Evolutionary conservation across 2,113 vertebrate genomes (phyloP), one percentile per base, ranked within the genome.

Genomic region (Ciconia maguari): DNA sequence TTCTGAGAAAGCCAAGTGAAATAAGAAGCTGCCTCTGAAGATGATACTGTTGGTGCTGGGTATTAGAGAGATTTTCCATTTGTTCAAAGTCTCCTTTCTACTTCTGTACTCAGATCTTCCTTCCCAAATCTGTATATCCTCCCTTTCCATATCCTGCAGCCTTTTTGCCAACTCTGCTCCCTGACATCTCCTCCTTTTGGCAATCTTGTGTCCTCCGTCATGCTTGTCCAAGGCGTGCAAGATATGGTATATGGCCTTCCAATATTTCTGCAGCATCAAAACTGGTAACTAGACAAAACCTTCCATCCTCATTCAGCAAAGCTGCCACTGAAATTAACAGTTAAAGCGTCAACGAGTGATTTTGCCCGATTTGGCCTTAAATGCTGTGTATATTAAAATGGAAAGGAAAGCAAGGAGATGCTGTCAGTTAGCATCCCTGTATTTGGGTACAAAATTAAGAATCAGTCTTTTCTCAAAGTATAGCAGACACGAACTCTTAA

Each of bases 1-100:
- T 93, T 92, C 87, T 94, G 80, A 94, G 74, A 92, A 92, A 93
- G 80, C 61, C 87, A 77, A 51, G 54, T 74, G 77, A 94, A 95
- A 88, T 85, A 87, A 95, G 83, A 79, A 92, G 54, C 83, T 90
- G 66, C 25, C 29, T 94, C 90, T 89, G 79, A 86, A 75, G 76
- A 51, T 51, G 83, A 71, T 57, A 41, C 54, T 61, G 46, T 34
- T 71, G 74, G 66, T 85, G 68, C 58, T 87, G 74, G 27, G 36
- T 57, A 69, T 85, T 79, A 76, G 12, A 64, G 32, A 91, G 66
- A 42, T 70, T 52, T 91, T 80, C 38, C 26, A n/a, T 72, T 94
- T 82, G 20, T 52, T 87, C 78, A 13, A 86, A 69, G 80, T 69
- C 70, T 76, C 27, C 27, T 82, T 93, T 93, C 66, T 79, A 36